Evolutionary conservation across 2,113 vertebrate genomes (phyloP), one percentile per base, ranked within the genome.

Genomic region (Aix galericulata): DNA sequence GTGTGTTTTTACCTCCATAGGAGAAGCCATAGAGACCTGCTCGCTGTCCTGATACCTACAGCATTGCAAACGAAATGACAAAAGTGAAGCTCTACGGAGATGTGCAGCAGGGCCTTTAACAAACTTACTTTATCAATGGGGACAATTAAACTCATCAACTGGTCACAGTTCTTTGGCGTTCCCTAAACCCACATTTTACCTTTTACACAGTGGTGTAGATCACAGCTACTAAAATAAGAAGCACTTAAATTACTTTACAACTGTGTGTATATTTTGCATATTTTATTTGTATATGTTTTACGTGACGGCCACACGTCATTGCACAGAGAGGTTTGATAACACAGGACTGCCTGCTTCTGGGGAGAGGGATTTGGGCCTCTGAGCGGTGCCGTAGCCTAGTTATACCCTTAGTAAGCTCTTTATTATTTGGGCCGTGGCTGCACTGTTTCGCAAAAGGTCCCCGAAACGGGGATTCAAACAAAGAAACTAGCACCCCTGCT

Each of bases 351-450:
- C 46, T 4, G 83, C 17, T 2, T 5, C 68, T 32, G 63, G 56
- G 50, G 64, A 46, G 40, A 11, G 8, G 31, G 31, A 5, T n/a
- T 9, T 66, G 5, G 26, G 88, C 73, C 83, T 92, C 48, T 3
- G 75, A 71, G 82, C 56, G 91, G 71, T 63, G 38, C 88, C 75
- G 52, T 44, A 92, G 86, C 60, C 81, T 92, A 80, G 92, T 94
- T 88, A 94, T 86, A 69, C 44, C 68, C 34, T 95, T 95, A 86
- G 94, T 95, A 38, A 92, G 77, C 40, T 80, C 76, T 88, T 96
- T 81, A 94, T 91, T 83, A 55, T 56, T 59, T 59, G 58, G 92
- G 88, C 76, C 82, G 66, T 46, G 81, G 50, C 76, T 23, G 74
- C 13, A 22, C 44, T 36, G 88, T 59, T 58, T 85, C 25, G 42